Evolutionary conservation across 2,888 invertebrate species (phyloP).

Genomic region (Ommatoiulus sabulosus): DNA sequence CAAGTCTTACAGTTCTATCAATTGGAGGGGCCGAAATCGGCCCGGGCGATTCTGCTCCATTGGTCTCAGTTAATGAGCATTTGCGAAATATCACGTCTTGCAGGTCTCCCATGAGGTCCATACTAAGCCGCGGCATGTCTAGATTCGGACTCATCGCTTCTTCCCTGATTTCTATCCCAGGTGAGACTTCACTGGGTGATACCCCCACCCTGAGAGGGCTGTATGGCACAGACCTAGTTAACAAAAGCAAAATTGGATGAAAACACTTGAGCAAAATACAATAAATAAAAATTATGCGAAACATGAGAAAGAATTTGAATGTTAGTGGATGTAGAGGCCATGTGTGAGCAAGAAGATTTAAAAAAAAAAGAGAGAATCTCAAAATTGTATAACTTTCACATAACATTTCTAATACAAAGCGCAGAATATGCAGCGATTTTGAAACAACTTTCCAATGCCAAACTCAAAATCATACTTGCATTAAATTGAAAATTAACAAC

Average conservation of each 20-base stretch:
- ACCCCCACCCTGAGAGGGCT: conserved; percentile 55
- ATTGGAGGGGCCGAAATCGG: not conserved
- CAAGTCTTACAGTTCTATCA: conserved; percentile 52
- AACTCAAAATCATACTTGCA: no score
- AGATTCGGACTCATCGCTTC: conserved; percentile 63
- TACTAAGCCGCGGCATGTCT: conserved; percentile 70
- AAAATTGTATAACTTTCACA: no score
- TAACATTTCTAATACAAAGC: no score
- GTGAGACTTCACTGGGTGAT: not conserved
- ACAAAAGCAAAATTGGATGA: not conserved
- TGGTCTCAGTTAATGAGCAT: conserved; percentile 62
- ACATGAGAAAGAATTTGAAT: not conserved
- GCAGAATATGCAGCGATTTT: no score
- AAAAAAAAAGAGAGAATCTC: not conserved
- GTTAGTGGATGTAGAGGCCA: not conserved
- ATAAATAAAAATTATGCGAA: no score
- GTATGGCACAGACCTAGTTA: conserved; percentile 54
- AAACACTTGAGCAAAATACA: not conserved
- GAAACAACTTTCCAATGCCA: no score
- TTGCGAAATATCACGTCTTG: conserved; percentile 72
- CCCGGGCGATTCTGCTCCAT: not conserved
- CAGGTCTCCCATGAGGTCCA: conserved; percentile 78
- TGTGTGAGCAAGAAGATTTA: not conserved
- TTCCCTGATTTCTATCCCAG: not conserved
- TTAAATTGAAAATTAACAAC: no score